phyloP scores from a whole-genome alignment of 1,140 invertebrate species.

The Euborellia annulipes region DNA sequence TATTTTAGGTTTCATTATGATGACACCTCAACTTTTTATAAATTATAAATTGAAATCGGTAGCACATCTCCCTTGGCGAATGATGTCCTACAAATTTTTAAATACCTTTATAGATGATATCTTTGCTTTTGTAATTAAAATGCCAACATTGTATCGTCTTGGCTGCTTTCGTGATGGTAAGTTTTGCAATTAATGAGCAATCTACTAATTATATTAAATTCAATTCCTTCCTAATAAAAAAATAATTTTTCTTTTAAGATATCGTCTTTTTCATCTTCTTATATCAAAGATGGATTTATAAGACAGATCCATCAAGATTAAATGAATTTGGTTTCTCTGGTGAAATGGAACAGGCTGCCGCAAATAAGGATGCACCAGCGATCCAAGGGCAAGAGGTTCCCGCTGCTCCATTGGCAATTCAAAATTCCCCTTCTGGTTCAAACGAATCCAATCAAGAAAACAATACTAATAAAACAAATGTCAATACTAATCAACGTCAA shows the following conservation, averaged over 20 bases:
- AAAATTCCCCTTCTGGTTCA: too few species aligned
- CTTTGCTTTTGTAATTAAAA: constrained; percentile 99
- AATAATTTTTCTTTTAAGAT: constrained; percentile 64
- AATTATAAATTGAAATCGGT: constrained; percentile 99
- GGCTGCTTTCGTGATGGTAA: constrained; percentile 92
- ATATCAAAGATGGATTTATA: constrained; percentile 97
- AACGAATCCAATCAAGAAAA: too few species aligned
- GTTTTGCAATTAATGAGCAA: constrained; percentile 22
- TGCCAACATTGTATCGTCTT: constrained; percentile 91
- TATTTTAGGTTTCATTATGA: constrained; percentile 86
- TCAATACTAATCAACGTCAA: too few species aligned
- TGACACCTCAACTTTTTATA: constrained; percentile 98
- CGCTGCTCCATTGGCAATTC: too few species aligned
- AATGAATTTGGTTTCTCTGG: constrained; percentile 93
- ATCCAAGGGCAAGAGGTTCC: too few species aligned
- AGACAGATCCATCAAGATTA: constrained; percentile 79
- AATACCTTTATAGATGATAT: constrained; percentile 99
- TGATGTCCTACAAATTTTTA: constrained; percentile 99
- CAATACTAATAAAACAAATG: too few species aligned
- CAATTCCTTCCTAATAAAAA: constrained; percentile 5
- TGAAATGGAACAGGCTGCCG: constrained; percentile 26
- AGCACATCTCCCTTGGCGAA: constrained; percentile 96
- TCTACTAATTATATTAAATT: not conserved
- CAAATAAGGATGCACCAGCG: too few species aligned
- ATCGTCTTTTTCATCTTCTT: constrained; percentile 98